Evolutionary conservation across 2,888 invertebrate genomes (phyloP), one percentile per base, ranked within the genome.

Genomic region (Mellilla xanthometata): DNA sequence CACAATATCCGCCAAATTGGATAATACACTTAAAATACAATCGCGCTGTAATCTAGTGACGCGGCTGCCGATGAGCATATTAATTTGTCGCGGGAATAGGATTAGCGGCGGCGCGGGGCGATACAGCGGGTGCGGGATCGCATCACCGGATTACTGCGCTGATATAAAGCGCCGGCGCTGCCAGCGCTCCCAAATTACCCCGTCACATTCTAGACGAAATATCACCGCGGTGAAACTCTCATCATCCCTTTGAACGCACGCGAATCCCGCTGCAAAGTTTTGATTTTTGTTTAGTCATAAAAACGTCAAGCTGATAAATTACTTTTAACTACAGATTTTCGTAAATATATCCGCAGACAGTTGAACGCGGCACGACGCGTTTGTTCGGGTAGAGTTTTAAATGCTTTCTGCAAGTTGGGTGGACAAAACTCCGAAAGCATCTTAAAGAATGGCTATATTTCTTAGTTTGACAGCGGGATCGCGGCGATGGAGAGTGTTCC

Each of bases 11-110:
- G 78, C 81, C 88, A 90, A 90, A 91, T 91, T 91, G 91, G 91
- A 91, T 92, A 91, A 92, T 91, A 91, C 91, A 91, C 91, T 91
- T 92, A 91, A 91, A 91, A 91, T 89, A 91, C 90, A 88, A 89
- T 90, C 89, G 90, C 79, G 76, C 74, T 76, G 81, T 88, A 89
- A 86, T 85, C 87, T 82, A 84, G 81, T 83, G 83, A 80, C 79
- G 86, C 76, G 80, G 78, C 81, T 81, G 83, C 83, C 87, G 86
- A 89, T 87, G 88, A 86, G 83, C 88, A 85, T 87, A 87, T 86
- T 87, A 87, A 88, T 88, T 85, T 86, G 86, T 86, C 81, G 78
- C 80, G 78, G 78, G 75, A 77, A 84, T 79, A 76, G 86, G 86
- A 86, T 88, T 87, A 87, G 76, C 73, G 68, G 72, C 60, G 67